Conservation (phyloP, 1,140 invertebrate species). For the Homalodisca vitripennis region DNA sequence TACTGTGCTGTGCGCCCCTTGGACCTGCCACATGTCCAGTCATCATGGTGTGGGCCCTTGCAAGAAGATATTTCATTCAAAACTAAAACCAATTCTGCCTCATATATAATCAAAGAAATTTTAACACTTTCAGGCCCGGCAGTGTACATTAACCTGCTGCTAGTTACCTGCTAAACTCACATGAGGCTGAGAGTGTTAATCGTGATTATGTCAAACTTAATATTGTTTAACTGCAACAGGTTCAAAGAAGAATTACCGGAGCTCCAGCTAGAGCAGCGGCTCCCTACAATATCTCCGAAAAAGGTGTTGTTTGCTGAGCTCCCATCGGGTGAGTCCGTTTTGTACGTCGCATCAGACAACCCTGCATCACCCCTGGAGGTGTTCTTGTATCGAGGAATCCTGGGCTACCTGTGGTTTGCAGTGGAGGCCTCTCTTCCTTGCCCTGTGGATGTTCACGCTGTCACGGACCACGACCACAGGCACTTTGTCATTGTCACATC, state of each 20-base stretch:
- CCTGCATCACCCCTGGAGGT: constrained; percentile 8
- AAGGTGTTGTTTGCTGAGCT: neutral
- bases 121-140: too few species aligned
- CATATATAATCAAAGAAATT: too few species aligned
- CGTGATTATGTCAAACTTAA: too few species aligned
- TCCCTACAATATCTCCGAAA: neutral
- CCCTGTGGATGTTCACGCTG: neutral
- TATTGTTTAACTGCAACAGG: too few species aligned
- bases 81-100: too few species aligned
- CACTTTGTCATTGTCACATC: constrained; percentile 16
- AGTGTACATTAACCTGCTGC: too few species aligned
- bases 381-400: constrained; percentile 16
- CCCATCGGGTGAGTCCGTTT: neutral
- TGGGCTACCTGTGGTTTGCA: neutral
- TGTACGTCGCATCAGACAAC: constrained; percentile 3
- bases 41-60: too few species aligned
- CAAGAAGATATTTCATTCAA: too few species aligned
- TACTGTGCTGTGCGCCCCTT: too few species aligned
- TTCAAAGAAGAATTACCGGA: neutral
- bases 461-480: constrained; percentile 14
- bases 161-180: too few species aligned
- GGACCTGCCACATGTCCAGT: too few species aligned
- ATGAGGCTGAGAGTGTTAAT: too few species aligned
- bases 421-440: neutral
- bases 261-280: neutral